Conservation (phyloP, 1,140 invertebrate species). For the Calephelis nemesis region DNA sequence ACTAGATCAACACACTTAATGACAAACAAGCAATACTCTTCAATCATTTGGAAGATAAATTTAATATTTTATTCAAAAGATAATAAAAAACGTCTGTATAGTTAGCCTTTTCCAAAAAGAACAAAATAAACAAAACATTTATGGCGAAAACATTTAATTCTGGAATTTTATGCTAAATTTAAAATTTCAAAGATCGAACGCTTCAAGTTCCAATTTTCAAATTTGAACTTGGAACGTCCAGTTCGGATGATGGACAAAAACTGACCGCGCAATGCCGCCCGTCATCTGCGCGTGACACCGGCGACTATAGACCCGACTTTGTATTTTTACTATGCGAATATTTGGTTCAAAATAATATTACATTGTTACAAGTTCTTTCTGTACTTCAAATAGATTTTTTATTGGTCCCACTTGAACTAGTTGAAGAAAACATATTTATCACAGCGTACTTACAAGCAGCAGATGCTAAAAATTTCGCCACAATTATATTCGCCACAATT, state of each 20-base stretch:
- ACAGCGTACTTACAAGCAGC: no score
- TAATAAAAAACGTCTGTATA: background rate
- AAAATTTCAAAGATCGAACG: conserved; percentile 75
- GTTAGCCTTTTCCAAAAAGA: background rate
- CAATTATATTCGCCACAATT: no score
- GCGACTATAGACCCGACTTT: conserved; percentile 35
- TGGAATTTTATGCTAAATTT: conserved; percentile 67
- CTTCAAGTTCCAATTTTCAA: conserved; percentile 72
- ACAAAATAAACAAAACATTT: conserved; percentile 37
- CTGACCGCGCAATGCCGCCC: conserved; percentile 70
- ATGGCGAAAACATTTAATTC: conserved; percentile 38
- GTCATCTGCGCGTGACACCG: conserved; percentile 65
- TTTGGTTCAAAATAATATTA: background rate
- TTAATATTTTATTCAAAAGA: no score
- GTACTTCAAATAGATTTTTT: no score
- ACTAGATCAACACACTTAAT: no score
- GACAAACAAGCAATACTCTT: no score
- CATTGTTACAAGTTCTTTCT: no score
- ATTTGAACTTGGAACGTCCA: conserved; percentile 78
- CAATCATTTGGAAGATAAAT: no score
- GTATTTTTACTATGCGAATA: background rate
- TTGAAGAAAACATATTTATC: no score
- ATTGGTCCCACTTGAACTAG: no score
- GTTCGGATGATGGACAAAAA: conserved; percentile 75
- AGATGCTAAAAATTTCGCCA: no score